A percentile compares a stretch with the other conserved stretches of the same genome.
Evolutionary conservation across 1,140 invertebrate species (phyloP).

Genomic region (Eulimnadia texana): DNA sequence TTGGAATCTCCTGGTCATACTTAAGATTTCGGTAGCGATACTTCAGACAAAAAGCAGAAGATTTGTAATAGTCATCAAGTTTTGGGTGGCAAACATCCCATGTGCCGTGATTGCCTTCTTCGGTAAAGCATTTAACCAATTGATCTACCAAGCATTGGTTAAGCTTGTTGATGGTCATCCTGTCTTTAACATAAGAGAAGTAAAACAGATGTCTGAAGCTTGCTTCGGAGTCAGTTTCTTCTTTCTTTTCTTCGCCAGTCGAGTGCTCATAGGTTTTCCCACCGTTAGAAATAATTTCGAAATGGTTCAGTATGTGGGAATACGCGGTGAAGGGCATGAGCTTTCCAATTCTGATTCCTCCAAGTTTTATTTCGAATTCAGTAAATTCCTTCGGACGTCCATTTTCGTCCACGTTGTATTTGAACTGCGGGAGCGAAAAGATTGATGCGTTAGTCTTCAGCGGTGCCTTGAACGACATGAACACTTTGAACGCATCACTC

Average conservation of each 20-base stretch:
- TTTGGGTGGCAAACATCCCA: not conserved
- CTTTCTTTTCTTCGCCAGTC: not conserved
- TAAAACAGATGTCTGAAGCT: not conserved
- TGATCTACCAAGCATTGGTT: not conserved
- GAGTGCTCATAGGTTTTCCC: not conserved
- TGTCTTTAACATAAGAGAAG: not conserved
- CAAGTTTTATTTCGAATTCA: not conserved
- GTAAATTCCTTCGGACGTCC: not conserved
- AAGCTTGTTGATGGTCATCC: not conserved
- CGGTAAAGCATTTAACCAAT: not conserved
- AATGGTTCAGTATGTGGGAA: not conserved
- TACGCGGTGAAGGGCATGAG: not conserved
- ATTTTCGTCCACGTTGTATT: not conserved
- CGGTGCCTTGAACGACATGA: not conserved
- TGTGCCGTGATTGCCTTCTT: not conserved
- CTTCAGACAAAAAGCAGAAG: not conserved
- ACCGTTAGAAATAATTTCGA: not conserved
- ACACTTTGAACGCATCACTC: not conserved
- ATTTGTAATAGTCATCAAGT: not conserved
- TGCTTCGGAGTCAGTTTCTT: not conserved
- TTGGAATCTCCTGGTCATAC: not conserved
- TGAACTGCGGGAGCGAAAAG: not conserved
- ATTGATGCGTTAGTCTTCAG: not conserved
- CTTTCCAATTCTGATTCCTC: not conserved
- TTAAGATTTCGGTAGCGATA: not conserved